Base-by-base conservation (phyloP, 1,140 invertebrate species). In the Bemisia tabaci region DNA sequence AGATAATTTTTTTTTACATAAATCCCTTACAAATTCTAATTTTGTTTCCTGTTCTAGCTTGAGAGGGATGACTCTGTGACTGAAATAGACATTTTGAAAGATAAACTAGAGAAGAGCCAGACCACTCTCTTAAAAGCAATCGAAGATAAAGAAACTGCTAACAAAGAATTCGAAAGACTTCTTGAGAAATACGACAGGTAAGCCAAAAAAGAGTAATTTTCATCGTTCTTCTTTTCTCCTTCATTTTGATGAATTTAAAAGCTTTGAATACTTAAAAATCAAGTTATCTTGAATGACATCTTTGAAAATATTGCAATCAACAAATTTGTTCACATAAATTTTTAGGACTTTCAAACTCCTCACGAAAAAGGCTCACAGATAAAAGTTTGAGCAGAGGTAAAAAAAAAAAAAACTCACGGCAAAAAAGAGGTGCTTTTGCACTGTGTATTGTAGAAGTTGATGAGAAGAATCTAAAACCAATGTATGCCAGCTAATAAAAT, bases 171-270 rank as follows among this genome's bases (percentile, higher is more conserved):
- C 74, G 92, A 95, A 73, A 90, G 93, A 78, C 85, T 94, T 78
- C 79, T 93, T 71, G 93, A 95, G 79, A 95, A 95, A 82, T 92
- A 93, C 76, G 93, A 95, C 78, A 88, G 91, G 87, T 90, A 83
- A 76, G 76, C 59, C 17, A 24, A 1, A 48, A 23, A 26, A 26
- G 39, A 39, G 48, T 25, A 21, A 1, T 39, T 62, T 59, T 17
- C 0, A 26, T 62, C 26, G 27, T 24, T 24, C 60, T 21, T 21
- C 12, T n/a, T 39, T 62, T 23, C 2, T 12, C 26, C n/a, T n/a
- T n/a, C n/a, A n/a, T n/a, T n/a, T n/a, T n/a, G n/a, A n/a, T n/a
- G n/a, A n/a, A n/a, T n/a, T n/a, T n/a, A n/a, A n/a, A n/a, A n/a
- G n/a, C n/a, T n/a, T n/a, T n/a, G n/a, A n/a, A n/a, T n/a, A n/a